Conservation (phyloP, 2,797 vertebrate species). For the Brachymystax lenok region DNA sequence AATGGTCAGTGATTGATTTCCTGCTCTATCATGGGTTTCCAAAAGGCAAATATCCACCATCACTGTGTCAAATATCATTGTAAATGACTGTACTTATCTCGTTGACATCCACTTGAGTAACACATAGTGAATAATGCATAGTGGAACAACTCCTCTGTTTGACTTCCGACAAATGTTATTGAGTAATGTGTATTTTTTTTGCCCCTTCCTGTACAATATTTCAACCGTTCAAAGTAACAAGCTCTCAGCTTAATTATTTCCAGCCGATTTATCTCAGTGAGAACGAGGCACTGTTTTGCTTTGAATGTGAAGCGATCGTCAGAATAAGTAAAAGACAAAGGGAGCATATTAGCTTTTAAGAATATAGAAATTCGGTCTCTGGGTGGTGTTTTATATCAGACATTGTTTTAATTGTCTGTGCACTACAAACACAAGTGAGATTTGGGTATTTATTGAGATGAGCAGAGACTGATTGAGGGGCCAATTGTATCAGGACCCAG, state of each 20-base stretch:
- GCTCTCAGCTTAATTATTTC: neutral
- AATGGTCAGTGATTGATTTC: neutral
- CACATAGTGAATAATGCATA: neutral
- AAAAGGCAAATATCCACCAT: neutral
- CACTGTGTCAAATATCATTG: neutral
- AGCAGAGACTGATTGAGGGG: neutral
- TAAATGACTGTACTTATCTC: neutral
- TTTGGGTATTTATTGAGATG: neutral
- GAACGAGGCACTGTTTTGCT: slow-evolving; percentile 1
- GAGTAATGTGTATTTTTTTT: slow-evolving; percentile 1
- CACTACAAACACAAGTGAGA: neutral
- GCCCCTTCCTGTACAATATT: neutral
- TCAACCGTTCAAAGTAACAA: neutral
- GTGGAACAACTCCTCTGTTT: neutral
- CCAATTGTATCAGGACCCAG: neutral
- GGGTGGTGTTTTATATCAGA: neutral
- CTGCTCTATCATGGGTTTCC: neutral
- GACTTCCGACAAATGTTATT: neutral
- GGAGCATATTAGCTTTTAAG: neutral
- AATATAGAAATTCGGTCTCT: neutral
- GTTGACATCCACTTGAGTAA: neutral
- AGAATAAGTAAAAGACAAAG: neutral
- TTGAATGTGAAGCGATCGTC: neutral
- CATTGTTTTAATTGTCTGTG: neutral
- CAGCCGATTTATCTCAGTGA: neutral